phyloP scores from a whole-genome alignment of 2,113 vertebrate species.

The Heliornis fulica region DNA sequence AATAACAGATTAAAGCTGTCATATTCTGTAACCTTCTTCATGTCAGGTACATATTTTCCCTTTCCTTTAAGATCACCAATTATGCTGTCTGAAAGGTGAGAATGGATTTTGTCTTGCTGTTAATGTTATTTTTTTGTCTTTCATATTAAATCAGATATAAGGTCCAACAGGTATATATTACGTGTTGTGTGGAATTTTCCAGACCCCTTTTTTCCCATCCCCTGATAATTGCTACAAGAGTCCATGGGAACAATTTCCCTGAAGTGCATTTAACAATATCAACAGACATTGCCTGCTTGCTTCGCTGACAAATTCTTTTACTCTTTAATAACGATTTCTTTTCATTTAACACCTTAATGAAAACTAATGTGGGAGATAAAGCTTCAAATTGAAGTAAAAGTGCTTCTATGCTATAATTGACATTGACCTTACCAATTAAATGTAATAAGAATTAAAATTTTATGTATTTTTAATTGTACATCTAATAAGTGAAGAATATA shows the following conservation, averaged over 20 bases:
- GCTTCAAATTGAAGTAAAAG: conserved; percentile 12
- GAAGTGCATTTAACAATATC: neutral
- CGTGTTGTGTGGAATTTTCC: neutral
- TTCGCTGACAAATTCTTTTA: conserved; percentile 42
- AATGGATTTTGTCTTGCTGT: conserved; percentile 28
- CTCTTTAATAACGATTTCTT: conserved; percentile 57
- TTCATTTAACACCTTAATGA: conserved; percentile 64
- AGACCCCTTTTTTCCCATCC: neutral
- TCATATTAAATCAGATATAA: neutral
- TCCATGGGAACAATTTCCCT: neutral
- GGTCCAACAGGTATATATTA: neutral
- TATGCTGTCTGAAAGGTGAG: conserved; percentile 19
- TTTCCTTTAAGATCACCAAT: conserved; percentile 23
- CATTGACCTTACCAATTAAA: conserved; percentile 64
- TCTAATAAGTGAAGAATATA: conserved; percentile 61
- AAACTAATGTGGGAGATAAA: conserved; percentile 62
- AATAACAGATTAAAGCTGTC: conserved; percentile 16
- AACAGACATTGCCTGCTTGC: conserved; percentile 11
- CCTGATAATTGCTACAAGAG: neutral
- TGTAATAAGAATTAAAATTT: conserved; percentile 60
- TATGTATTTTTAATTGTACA: conserved; percentile 70
- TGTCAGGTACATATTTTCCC: neutral
- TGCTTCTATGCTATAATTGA: conserved; percentile 30
- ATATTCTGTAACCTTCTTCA: neutral
- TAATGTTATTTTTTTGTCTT: neutral